phyloP scores from a whole-genome alignment of 2,888 invertebrate genomes.

The Limnephilus marmoratus region DNA sequence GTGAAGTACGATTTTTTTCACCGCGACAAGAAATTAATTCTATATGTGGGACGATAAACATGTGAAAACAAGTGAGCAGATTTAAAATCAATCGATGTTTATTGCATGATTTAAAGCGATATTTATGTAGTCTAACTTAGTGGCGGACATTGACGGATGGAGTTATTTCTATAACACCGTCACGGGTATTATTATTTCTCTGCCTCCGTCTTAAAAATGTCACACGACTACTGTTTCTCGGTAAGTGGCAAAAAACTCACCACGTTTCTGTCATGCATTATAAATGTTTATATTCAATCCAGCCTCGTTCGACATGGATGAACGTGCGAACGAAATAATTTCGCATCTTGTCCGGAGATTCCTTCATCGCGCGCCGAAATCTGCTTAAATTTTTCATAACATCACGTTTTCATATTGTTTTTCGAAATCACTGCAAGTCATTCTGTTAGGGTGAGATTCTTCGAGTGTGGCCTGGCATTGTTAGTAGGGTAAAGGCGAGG shows the following conservation, averaged over 20 bases:
- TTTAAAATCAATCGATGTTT: not conserved
- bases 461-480: constrained; percentile 37
- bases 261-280: constrained; percentile 35
- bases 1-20: not conserved
- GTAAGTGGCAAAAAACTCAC: constrained; percentile 23
- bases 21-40: not conserved
- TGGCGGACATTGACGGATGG: not conserved
- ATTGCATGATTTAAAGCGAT: not conserved
- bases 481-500: constrained; percentile 32
- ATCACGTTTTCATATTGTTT: constrained; percentile 53
- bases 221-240: not conserved
- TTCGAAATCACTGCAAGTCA: constrained; percentile 48
- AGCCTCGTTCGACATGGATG: constrained; percentile 41
- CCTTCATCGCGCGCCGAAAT: constrained; percentile 41
- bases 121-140: not conserved
- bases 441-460: constrained; percentile 20
- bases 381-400: constrained; percentile 51
- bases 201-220: not conserved
- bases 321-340: constrained; percentile 48
- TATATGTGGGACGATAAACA: not conserved
- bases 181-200: not conserved
- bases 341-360: constrained; percentile 11
- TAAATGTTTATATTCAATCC: constrained; percentile 47
- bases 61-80: not conserved
- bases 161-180: constrained; percentile 2